Base-by-base conservation (phyloP, 2,113 vertebrate species). In the Delphinus delphis region DNA sequence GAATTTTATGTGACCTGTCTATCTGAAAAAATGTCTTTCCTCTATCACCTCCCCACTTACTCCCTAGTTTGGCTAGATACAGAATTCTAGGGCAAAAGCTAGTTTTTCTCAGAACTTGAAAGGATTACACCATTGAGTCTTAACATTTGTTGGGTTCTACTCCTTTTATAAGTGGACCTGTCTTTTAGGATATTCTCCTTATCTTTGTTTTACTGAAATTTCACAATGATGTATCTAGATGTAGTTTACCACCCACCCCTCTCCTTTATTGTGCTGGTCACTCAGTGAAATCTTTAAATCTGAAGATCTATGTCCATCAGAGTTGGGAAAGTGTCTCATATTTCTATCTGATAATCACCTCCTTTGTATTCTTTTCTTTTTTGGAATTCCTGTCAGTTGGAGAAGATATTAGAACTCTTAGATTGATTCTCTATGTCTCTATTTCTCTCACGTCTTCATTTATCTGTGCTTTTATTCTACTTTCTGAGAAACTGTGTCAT, bases 41-140 rank as follows among this genome's bases (percentile, higher is more conserved):
- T 50, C 53, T 6, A 41, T 77, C 23, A 44, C 21, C 68, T 86
- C 25, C 14, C 28, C 21, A 60, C 28, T 83, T 83, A 62, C 41
- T 93, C 77, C n/a, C 44, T 36, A 36, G 20, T 47, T 77, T 68
- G 73, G 10, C 18, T 58, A 60, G 67, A 67, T 20, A 17, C 2
- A 31, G 55, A 67, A 88, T 96, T 96, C 47, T 38, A 58, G 55
- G 62, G 62, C 38, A 85, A 90, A 87, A 86, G 82, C 76, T 36
- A 77, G 14, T 8, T 93, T 93, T 93, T 92, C 90, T 92, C 36
- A 96, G 77, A 95, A 93, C 76, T 82, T 90, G 53, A 36, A 83
- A 53, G 11, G 9, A n/a, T 83, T 55, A 31, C 5, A 44, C 3
- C 82, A 85, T 15, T 31, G 86, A 89, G n/a, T 62, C 36, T 65